Conservation (phyloP, 2,888 invertebrate species). For the Sarcophaga variegata region DNA sequence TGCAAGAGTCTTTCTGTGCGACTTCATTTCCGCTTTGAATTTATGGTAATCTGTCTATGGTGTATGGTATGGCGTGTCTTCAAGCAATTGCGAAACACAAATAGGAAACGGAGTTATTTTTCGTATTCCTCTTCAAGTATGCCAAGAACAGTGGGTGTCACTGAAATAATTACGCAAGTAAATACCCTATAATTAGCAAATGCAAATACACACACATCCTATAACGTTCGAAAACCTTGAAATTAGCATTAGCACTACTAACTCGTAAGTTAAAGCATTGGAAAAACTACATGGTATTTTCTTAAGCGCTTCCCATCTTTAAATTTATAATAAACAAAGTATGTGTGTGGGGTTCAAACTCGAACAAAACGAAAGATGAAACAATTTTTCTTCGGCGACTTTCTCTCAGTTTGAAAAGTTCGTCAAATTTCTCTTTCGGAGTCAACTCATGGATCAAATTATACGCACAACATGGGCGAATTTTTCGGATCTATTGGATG, state of each 20-base stretch:
- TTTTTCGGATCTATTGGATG: too few species aligned
- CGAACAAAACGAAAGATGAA: too few species aligned
- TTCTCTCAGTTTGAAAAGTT: too few species aligned
- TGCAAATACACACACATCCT: not conserved
- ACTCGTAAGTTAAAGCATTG: not conserved
- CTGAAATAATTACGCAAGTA: not conserved
- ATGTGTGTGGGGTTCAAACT: too few species aligned
- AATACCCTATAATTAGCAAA: not conserved
- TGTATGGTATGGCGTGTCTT: slow-evolving; percentile 29
- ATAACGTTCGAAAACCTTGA: not conserved
- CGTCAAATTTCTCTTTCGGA: too few species aligned
- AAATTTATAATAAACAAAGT: too few species aligned
- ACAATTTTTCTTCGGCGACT: too few species aligned
- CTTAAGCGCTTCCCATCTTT: too few species aligned
- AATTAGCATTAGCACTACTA: not conserved
- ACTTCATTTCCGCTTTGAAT: slow-evolving; percentile 70
- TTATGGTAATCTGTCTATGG: slow-evolving; percentile 68
- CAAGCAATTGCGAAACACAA: slow-evolving; percentile 35
- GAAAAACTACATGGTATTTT: too few species aligned
- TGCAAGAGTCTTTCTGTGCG: slow-evolving; percentile 62
- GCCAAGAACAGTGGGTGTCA: not conserved
- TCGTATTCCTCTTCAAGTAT: not conserved
- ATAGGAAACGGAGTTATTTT: not conserved
- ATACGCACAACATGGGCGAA: too few species aligned
- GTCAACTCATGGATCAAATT: too few species aligned